Conservation (phyloP, 1,140 invertebrate genomes). For the Zophobas morio region DNA sequence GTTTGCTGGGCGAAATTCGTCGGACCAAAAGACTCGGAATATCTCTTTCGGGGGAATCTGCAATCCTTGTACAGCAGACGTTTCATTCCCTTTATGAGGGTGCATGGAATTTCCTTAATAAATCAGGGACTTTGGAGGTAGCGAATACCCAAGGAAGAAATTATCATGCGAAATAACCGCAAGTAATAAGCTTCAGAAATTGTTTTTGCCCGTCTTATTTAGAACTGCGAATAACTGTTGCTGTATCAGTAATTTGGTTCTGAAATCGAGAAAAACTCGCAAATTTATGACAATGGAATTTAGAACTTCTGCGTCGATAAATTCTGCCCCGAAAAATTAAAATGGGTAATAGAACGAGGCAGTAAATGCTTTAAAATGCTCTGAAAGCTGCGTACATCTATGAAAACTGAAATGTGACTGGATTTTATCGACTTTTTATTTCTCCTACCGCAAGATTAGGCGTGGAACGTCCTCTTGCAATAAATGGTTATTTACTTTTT, state of each 20-base stretch:
- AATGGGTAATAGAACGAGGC: background rate
- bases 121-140: constrained; percentile 6
- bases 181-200: background rate
- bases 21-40: background rate
- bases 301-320: background rate
- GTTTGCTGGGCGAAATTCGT: background rate
- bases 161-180: constrained; percentile 9
- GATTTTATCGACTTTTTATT: constrained; percentile 41
- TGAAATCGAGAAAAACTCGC: background rate
- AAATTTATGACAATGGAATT: background rate
- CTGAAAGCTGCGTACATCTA: constrained; percentile 1
- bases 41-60: constrained; percentile 1
- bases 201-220: background rate
- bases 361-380: constrained; percentile 23
- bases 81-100: constrained; percentile 4
- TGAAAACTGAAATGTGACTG: constrained; percentile 23
- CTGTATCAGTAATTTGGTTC: background rate
- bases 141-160: constrained; percentile 10
- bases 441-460: constrained; percentile 10
- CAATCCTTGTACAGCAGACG: constrained; percentile 4
- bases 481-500: constrained; percentile 34
- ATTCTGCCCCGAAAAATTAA: background rate
- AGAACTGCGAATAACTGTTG: background rate
- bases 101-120: constrained; percentile 14
- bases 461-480: background rate